Conservation (phyloP, 2,113 vertebrate genomes). For the Oryzias javanicus region DNA sequence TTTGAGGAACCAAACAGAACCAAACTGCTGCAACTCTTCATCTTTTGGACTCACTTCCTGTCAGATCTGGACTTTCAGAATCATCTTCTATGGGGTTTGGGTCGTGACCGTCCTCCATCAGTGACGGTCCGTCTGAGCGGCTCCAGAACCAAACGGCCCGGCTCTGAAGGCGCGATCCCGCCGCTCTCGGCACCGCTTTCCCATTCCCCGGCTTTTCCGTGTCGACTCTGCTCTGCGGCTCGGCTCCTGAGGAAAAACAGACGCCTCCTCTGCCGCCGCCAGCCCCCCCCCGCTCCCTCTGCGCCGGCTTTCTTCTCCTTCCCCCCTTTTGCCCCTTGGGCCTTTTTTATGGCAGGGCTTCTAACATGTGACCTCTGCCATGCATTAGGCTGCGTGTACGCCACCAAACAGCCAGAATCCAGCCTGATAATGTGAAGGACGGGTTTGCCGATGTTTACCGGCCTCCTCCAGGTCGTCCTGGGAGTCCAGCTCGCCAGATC, state of each 20-base stretch:
- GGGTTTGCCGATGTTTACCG: background rate
- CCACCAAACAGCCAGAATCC: slow-evolving; percentile 32
- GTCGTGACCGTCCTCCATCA: background rate
- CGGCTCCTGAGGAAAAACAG: slow-evolving; percentile 79
- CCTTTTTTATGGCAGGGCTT: slow-evolving; percentile 67
- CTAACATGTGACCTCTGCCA: slow-evolving; percentile 73
- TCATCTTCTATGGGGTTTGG: background rate
- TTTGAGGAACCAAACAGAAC: too few relatives aligned
- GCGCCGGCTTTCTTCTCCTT: slow-evolving; percentile 50
- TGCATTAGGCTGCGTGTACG: slow-evolving; percentile 63
- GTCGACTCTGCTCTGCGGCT: slow-evolving; percentile 70
- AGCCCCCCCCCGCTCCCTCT: slow-evolving; percentile 34
- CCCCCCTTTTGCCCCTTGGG: slow-evolving; percentile 48
- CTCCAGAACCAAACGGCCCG: background rate
- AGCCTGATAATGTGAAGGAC: slow-evolving; percentile 20
- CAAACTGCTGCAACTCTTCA: too few relatives aligned
- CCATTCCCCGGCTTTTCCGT: slow-evolving; percentile 75
- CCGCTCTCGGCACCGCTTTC: slow-evolving; percentile 60
- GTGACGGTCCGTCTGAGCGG: background rate
- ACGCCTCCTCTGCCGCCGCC: slow-evolving; percentile 51
- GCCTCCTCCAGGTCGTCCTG: slow-evolving; percentile 1
- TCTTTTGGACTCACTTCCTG: background rate
- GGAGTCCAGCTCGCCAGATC: slow-evolving; percentile 21
- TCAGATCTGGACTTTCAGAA: background rate
- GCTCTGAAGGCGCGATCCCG: slow-evolving; percentile 37